Base-by-base conservation (phyloP, 1,140 invertebrate genomes). In the Ectropis grisescens region DNA sequence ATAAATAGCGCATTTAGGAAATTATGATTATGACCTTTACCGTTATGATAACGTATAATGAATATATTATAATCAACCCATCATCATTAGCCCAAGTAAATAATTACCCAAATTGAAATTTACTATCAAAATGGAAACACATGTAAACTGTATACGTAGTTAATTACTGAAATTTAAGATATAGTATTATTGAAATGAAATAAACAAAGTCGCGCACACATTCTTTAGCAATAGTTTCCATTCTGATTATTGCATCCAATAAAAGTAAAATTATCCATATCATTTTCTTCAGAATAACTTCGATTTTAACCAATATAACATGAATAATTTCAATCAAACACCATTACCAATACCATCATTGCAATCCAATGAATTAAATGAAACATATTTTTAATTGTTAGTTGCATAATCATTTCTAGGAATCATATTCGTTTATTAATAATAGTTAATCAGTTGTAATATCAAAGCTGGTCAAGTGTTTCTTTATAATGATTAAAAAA, bases 61-160 rank as follows among this genome's bases (percentile, higher is more conserved):
- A n/a, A n/a, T n/a, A n/a, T n/a, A n/a, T n/a, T 39, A 35, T 47
- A 28, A 32, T 33, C 29, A 35, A 46, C 51, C 62, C 62, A 67
- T 58, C 65, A 75, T 61, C 64, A 51, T 41, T 51, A 19, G 30
- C 30, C 40, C 26, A 31, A 40, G 31, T 32, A 40, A 44, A 51
- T 37, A 54, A 56, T 53, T 43, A 59, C 48, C 57, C 47, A 43
- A 49, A 58, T 57, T 11, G 36, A n/a, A n/a, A n/a, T n/a, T 37
- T 27, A 57, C 51, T 37, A 53, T 48, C 36, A 42, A 19, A 19
- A 19, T 19, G 16, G 16, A 19, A n/a, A n/a, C n/a, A n/a, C n/a
- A n/a, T n/a, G n/a, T n/a, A n/a, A n/a, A n/a, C n/a, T n/a, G n/a
- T n/a, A n/a, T n/a, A n/a, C n/a, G n/a, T 19, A 4, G 16, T 19